Base-by-base conservation (phyloP, 2,797 vertebrate species). In the Rhinoraja longicauda region DNA sequence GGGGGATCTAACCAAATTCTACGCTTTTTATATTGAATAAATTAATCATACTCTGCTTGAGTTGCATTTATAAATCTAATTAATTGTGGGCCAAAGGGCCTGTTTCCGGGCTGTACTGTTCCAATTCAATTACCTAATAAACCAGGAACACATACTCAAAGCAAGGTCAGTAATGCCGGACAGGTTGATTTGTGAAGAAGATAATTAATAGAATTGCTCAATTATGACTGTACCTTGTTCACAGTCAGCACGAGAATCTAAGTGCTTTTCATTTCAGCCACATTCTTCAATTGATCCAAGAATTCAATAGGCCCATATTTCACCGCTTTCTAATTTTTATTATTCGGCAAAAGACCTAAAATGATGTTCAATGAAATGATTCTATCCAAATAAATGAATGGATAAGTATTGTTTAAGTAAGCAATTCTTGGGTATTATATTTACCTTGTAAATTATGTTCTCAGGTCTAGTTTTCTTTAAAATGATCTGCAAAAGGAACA, bases 401-500 rank as follows among this genome's bases (percentile, higher is more conserved):
- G 3, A 36, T 32, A 67, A 26, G 10, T 21, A 64, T 32, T 17
- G 64, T 15, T 84, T 64, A 64, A 88, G 59, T 32, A 32, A n/a
- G 26, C 29, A 86, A 62, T 86, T 64, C 0, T 59, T 59, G 59
- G 59, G 57, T 90, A 91, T 21, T 17, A 53, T 39, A 29, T 92
- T 92, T 92, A 92, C 90, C 90, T 92, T 92, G 45, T 57, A 75
- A 73, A 91, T 91, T 91, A 45, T 92, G 92, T 75, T 92, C 70
- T 45, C 36, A 67, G 15, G 90, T 91, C 70, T 91, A 24, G 67
- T 53, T 57, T 92, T 75, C 67, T 92, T 92, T 92, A 70, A 39
- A 92, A n/a, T 75, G 36, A 92, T 75, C 90, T 92, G 90, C 32
- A 88, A 92, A 92, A 70, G 75, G 13, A 6, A 92, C 45, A 91